Conservation (phyloP, 2,113 vertebrate genomes). For the human region GRCh38 chr4:74832501-74833000, state of each 20-base stretch:
- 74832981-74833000: background rate
- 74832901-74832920: background rate
- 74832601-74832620: background rate
- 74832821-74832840: background rate
- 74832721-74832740: rapidly evolving
- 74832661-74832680: background rate
- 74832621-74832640: background rate
- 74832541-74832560: background rate
- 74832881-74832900: background rate
- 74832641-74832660: background rate
- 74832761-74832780: background rate
- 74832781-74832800: background rate
- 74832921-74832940: background rate
- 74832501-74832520: background rate
- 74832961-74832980: background rate
- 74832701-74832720: background rate
- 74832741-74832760: background rate
- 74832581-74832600: background rate
- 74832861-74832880: background rate
- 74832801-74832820: background rate
- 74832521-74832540: background rate
- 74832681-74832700: background rate
- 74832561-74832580: background rate
- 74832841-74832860: background rate
- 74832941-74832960: background rate